Evolutionary conservation across 35 echinoderm and acorn worm species (phyloP), one percentile per base, ranked within the genome.

Genomic region (Ophioderma brevispina): DNA sequence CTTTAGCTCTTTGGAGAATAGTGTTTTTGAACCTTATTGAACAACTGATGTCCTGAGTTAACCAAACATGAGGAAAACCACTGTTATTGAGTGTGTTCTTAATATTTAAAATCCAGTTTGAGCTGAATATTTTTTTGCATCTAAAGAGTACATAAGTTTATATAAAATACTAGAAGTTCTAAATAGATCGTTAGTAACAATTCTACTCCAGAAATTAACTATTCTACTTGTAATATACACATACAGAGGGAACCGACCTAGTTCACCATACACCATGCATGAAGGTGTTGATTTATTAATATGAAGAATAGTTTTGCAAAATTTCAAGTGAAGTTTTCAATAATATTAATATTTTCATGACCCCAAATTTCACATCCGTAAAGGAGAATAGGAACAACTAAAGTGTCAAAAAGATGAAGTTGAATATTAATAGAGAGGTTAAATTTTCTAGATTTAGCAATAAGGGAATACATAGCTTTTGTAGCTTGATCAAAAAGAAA

Each of bases 301-400:
- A 52, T 52, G 46, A 21, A 52, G 46, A 21, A 52, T 52, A 52
- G 21, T 11, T 52, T 52, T 52, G 46, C 46, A 52, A 52, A 52
- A n/a, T n/a, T n/a, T n/a, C n/a, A n/a, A n/a, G n/a, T n/a, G n/a
- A n/a, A n/a, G n/a, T n/a, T n/a, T n/a, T n/a, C n/a, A n/a, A n/a
- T n/a, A 39, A 36, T 3, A n/a, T n/a, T n/a, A n/a, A n/a, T n/a
- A n/a, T n/a, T n/a, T n/a, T n/a, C n/a, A n/a, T n/a, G n/a, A n/a
- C 80, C 80, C 80, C 80, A 81, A 37, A 81, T 36, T 81, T 81
- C 37, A 28, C 18, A 81, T 13, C 80, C 36, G 14, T 81, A 81
- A 3, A 81, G 37, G 13, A 81, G 80, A 25, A 81, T 81, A 35
- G 80, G 80, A 4, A 81, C 17, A 38, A 81, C 80, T 4, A 81